A percentile compares a stretch with the other conserved stretches of the same genome.
Evolutionary conservation across 2,888 invertebrate species (phyloP).

Genomic region (Anthophora plumipes): DNA sequence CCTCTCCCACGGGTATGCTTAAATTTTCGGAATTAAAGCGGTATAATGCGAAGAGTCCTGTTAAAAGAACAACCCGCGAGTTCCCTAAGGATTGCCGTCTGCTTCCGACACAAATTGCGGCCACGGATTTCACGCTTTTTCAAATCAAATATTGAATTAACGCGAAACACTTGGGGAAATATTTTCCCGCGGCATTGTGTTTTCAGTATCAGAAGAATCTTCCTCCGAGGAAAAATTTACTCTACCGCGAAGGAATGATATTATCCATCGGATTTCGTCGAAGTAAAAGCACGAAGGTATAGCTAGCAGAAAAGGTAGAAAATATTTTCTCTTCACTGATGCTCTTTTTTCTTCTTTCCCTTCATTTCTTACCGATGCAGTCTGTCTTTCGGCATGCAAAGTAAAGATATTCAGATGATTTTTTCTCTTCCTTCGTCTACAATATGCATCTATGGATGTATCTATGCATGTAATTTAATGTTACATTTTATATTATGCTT

Average conservation of each 20-base stretch:
- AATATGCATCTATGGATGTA: too few relatives aligned
- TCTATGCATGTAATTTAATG: too few relatives aligned
- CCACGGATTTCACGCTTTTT: slow-evolving; percentile 24
- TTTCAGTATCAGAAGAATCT: background rate
- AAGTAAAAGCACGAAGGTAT: background rate
- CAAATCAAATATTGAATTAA: slow-evolving; percentile 48
- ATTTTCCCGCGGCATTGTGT: slow-evolving; percentile 2
- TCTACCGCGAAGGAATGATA: too few relatives aligned
- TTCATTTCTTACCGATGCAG: too few relatives aligned
- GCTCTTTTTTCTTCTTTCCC: too few relatives aligned
- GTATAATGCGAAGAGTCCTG: slow-evolving; percentile 18
- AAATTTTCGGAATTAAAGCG: slow-evolving; percentile 39
- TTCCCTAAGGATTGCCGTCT: slow-evolving; percentile 18
- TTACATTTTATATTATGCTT: too few relatives aligned
- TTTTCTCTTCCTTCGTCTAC: too few relatives aligned
- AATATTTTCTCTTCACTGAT: background rate
- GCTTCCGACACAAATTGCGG: slow-evolving; percentile 18
- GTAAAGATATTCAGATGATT: too few relatives aligned
- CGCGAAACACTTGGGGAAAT: background rate
- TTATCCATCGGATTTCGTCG: too few relatives aligned
- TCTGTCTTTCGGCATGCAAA: too few relatives aligned
- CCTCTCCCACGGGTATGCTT: slow-evolving; percentile 2
- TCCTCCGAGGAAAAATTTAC: too few relatives aligned
- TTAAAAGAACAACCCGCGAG: slow-evolving; percentile 26
- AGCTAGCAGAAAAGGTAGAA: background rate